Base-by-base conservation (phyloP, 2,888 invertebrate species). In the Itoplectis maculator region DNA sequence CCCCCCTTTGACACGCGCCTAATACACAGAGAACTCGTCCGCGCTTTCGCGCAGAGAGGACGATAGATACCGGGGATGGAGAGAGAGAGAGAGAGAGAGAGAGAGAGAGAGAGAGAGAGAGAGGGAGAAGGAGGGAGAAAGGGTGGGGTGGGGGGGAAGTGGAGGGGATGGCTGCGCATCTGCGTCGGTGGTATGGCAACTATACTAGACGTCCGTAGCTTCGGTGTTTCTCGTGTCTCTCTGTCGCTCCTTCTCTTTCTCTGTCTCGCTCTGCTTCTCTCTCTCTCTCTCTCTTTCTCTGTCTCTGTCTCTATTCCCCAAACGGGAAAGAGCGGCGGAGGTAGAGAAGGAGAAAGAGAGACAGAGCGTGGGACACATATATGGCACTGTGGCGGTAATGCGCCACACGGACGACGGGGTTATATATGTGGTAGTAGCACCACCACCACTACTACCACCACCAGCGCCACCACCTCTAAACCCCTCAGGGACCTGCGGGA, bases 1-100 rank as follows among this genome's bases (percentile, higher is more conserved):
- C 77, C 84, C 92, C n/a, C 92, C 91, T 91, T 90, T 90, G 91
- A 90, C 92, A 90, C 89, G 89, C 88, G 88, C 87, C 90, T 89
- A 88, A 90, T 90, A 88, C 61, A 74, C 88, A 80, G 79, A 65
- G 79, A 83, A 77, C 82, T 66, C 75, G 73, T 75, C 76, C 82
- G 72, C 75, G 68, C 77, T n/a, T n/a, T 78, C 23, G 79, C 74
- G 18, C 37, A 70, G 59, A 61, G 59, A 73, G 82, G 51, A 56
- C 72, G 69, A 56, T 29, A 29, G 56, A 56, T 13, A 47, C n/a
- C 13, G n/a, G 1, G 15, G n/a, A n/a, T 5, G n/a, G 69, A 59
- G 56, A 51, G 61, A 54, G 45, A 42, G 73, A 20, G 74, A 13
- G 72, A 77, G 66, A 51, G 49, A 51, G 6, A 47, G n/a, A n/a